Percentiles rank a stretch among this genome's conserved stretches.
Conservation (phyloP, 2,888 invertebrate genomes). For the Adineta ricciae region DNA sequence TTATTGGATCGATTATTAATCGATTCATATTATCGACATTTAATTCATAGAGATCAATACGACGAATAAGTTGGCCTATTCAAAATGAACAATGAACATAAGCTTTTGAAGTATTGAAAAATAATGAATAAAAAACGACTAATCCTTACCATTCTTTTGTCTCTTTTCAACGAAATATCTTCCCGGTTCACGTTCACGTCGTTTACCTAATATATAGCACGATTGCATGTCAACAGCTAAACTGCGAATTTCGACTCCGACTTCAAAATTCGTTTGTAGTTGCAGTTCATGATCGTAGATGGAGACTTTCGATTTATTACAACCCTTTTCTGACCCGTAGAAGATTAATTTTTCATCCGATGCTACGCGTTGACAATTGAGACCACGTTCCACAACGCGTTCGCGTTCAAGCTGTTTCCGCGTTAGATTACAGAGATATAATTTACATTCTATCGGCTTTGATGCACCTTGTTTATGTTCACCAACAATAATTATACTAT, state of each 20-base stretch:
- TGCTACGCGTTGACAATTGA: neutral
- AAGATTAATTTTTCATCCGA: neutral
- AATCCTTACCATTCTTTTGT: neutral
- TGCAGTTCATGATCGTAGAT: slow-evolving; percentile 4
- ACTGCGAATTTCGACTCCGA: neutral
- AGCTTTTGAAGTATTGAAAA: neutral
- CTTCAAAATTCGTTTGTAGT: neutral
- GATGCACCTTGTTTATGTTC: neutral
- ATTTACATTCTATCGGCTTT: slow-evolving; percentile 12
- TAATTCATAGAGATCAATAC: slow-evolving; percentile 10
- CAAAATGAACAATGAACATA: no score
- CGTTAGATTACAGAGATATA: slow-evolving; percentile 14
- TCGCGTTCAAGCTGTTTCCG: slow-evolving; percentile 15
- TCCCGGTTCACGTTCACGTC: slow-evolving; percentile 16
- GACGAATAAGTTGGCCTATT: slow-evolving; percentile 5
- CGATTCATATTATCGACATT: slow-evolving; percentile 21
- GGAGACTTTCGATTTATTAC: slow-evolving; percentile 16
- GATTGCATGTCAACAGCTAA: neutral
- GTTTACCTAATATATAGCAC: slow-evolving; percentile 10
- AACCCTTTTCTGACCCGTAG: slow-evolving; percentile 12
- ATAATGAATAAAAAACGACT: no score
- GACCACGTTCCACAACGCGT: slow-evolving; percentile 18
- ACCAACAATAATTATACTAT: neutral
- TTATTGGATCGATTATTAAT: neutral
- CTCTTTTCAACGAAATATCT: neutral